Base-by-base conservation (phyloP, 2,888 invertebrate genomes). In the Xylocampa areola region DNA sequence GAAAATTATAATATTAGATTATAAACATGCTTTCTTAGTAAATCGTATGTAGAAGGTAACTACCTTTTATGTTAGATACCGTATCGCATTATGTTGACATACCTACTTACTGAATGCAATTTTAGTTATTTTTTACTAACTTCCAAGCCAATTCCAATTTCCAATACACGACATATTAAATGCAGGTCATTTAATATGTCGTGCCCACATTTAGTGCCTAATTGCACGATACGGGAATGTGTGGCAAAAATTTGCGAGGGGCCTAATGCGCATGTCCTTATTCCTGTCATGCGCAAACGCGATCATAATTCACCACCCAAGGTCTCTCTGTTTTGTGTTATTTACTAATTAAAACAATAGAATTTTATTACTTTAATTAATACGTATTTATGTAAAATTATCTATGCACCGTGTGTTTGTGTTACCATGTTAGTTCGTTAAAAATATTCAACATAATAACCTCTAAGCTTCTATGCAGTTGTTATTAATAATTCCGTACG, bases 281-380 rank as follows among this genome's bases (percentile, higher is more conserved):
- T 33, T 23, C 19, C 16, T 13, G 58, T n/a, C 86, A 79, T 86
- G 86, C 86, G 86, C 81, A 48, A 23, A 48, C 2, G 23, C 36
- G 23, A 32, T 65, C 21, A 52, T 41, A 54, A 53, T 59, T 63
- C 65, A 68, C 68, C 72, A 77, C 71, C 75, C 77, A 66, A 63
- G 59, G 40, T 55, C 62, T 66, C 64, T 68, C 68, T 80, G 77
- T 84, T n/a, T 79, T 81, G 82, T 82, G 74, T 79, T 83, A 70
- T 71, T 73, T 74, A 62, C 55, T 39, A 66, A 68, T 59, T 69
- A 75, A 68, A 72, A 75, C 58, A 60, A 66, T 45, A 62, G 8
- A 49, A 65, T 54, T 45, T 19, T n/a, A 32, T 45, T 11, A 40
- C 19, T 51, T 33, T 17, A 40, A 35, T 4, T 39, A 58, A 36